Evolutionary conservation across 2,113 vertebrate species (phyloP).

Genomic region (Megaleporinus macrocephalus): DNA sequence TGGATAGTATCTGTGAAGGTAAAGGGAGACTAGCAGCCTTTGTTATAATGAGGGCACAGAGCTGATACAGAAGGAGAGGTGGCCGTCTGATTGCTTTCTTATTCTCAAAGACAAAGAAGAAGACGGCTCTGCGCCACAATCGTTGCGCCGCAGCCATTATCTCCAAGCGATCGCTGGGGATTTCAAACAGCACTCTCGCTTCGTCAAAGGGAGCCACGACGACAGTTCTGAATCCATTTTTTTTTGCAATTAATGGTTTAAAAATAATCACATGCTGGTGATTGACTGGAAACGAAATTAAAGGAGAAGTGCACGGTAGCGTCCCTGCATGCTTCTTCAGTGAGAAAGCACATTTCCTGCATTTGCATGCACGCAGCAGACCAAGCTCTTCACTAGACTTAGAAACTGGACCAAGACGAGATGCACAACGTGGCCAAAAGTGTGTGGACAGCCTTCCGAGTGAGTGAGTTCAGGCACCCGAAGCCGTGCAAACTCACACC

Average conservation of each 20-base stretch:
- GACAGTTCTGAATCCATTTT: background rate
- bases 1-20: background rate
- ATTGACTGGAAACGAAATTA: background rate
- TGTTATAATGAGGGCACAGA: slow-evolving; percentile 7
- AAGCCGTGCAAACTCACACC: too few relatives aligned
- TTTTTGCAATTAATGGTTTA: background rate
- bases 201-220: background rate
- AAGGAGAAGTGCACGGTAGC: background rate
- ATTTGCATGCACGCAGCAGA: too few relatives aligned
- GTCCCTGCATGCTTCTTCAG: too few relatives aligned
- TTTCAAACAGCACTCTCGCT: background rate
- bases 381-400: too few relatives aligned
- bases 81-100: background rate
- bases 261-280: background rate
- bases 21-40: background rate
- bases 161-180: background rate
- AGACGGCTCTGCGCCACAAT: background rate
- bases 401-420: too few relatives aligned
- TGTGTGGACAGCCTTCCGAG: too few relatives aligned
- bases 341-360: too few relatives aligned
- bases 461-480: too few relatives aligned
- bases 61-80: background rate
- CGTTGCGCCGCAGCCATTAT: background rate
- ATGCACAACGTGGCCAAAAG: too few relatives aligned
- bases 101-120: slow-evolving; percentile 12